phyloP scores from a whole-genome alignment of 2,113 vertebrate species.

The Melospiza georgiana region DNA sequence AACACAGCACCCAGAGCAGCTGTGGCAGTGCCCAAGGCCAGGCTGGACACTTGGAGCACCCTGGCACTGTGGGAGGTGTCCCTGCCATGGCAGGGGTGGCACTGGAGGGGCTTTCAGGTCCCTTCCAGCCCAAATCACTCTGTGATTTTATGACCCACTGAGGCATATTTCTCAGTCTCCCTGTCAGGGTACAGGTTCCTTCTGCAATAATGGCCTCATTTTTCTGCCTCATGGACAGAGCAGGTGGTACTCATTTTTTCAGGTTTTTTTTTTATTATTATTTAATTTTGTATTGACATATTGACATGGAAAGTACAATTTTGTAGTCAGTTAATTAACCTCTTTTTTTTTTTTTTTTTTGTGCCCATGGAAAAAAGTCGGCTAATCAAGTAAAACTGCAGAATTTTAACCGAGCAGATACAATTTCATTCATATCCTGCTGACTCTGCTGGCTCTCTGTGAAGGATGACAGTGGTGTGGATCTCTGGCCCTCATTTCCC shows the following conservation, averaged over 20 bases:
- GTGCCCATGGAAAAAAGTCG: neutral
- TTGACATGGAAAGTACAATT: neutral
- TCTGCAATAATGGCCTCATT: neutral
- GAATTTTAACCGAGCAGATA: neutral
- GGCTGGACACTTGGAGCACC: neutral
- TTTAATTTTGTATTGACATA: neutral
- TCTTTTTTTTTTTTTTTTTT: neutral
- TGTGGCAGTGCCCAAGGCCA: neutral
- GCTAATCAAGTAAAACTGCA: neutral
- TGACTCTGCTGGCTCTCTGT: neutral
- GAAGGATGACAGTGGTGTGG: neutral
- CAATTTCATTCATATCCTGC: neutral
- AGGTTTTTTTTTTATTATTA: neutral
- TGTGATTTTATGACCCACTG: neutral
- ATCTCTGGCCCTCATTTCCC: neutral
- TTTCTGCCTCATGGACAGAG: neutral
- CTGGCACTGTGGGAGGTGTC: neutral
- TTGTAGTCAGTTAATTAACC: neutral
- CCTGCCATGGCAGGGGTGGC: neutral
- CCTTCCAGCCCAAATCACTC: neutral
- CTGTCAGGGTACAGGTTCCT: neutral
- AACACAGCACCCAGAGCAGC: fast-evolving
- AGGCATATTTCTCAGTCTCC: neutral
- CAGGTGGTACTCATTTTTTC: neutral
- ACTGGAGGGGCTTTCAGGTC: too few species aligned